Evolutionary conservation across 2,888 invertebrate genomes (phyloP).

Genomic region (Serrognathus titanus): DNA sequence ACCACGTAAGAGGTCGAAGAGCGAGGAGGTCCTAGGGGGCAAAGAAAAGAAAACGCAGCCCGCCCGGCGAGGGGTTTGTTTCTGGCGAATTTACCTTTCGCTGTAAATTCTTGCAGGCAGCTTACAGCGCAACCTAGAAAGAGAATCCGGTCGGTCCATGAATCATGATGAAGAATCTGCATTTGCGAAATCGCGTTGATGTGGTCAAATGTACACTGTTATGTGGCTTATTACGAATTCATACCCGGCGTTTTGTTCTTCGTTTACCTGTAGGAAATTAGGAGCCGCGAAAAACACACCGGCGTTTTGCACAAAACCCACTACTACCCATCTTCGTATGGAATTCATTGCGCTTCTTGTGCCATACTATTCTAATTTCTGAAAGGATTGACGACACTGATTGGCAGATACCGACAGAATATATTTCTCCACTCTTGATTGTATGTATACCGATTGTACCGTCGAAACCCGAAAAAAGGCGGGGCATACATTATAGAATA

Average conservation of each 20-base stretch:
- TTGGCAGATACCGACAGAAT: too few relatives aligned
- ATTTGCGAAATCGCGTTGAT: conserved; percentile 2
- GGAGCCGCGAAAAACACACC: background rate
- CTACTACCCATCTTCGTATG: too few relatives aligned
- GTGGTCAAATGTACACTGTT: background rate
- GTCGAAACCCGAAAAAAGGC: too few relatives aligned
- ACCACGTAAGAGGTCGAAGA: background rate
- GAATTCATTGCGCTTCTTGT: too few relatives aligned
- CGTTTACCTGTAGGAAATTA: background rate
- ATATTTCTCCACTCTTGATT: too few relatives aligned
- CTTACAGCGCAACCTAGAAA: background rate
- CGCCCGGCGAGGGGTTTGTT: background rate
- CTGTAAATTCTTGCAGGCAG: background rate
- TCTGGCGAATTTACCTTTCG: background rate
- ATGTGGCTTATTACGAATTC: background rate
- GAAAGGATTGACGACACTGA: too few relatives aligned
- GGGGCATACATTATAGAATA: too few relatives aligned
- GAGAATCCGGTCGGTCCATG: conserved; percentile 1
- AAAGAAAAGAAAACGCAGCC: background rate
- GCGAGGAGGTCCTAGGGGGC: background rate
- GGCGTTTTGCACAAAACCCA: background rate
- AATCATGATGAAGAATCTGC: background rate
- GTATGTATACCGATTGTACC: too few relatives aligned
- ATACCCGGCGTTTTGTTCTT: background rate
- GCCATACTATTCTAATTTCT: too few relatives aligned